Base-by-base conservation (phyloP, 2,888 invertebrate species). In the Polia nebulosa region DNA sequence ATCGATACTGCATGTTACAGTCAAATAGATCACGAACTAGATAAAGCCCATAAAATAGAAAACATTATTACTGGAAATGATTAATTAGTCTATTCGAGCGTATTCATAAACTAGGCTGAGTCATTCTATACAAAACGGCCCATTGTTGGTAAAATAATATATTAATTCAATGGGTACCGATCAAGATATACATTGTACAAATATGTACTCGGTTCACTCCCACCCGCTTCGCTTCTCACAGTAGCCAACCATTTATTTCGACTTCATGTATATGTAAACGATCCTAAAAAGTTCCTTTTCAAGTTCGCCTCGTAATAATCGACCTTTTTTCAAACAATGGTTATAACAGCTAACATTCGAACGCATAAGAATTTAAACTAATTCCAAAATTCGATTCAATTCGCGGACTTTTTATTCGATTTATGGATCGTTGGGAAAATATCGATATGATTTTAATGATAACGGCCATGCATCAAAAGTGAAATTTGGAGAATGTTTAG, bases 111-210 rank as follows among this genome's bases (percentile, higher is more conserved):
- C 53, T 64, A 59, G 51, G 44, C 58, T 77, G 76, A 77, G 79
- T 78, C 75, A 78, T 59, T 74, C 53, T 25, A 55, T 68, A 78
- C 69, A 69, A 74, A 78, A 78, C 53, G 64, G 41, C 29, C 61
- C 49, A 77, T 77, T 77, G 79, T 78, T 77, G 51, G 75, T 78
- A 55, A 74, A 77, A 78, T 78, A 78, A 74, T 78, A 77, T 78
- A 74, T 63, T 76, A 69, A 76, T 80, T 73, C 65, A 73, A 69
- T 65, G 57, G 52, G 45, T 61, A 60, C 52, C 29, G 69, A 69
- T 80, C 70, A 51, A 65, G 79, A 59, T 77, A 77, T 74, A 74
- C 29, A 36, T 55, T 74, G 60, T 53, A 61, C 74, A 74, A 78
- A 69, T 74, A 78, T 70, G 51, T 74, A 64, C 63, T 41, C 56